Percentiles rank a stretch among this genome's conserved stretches.
phyloP scores from a whole-genome alignment of 30 jellyfish, hydroid and myxozoan genomes.

The Aurelia aurita complex sp. Pacific region DNA sequence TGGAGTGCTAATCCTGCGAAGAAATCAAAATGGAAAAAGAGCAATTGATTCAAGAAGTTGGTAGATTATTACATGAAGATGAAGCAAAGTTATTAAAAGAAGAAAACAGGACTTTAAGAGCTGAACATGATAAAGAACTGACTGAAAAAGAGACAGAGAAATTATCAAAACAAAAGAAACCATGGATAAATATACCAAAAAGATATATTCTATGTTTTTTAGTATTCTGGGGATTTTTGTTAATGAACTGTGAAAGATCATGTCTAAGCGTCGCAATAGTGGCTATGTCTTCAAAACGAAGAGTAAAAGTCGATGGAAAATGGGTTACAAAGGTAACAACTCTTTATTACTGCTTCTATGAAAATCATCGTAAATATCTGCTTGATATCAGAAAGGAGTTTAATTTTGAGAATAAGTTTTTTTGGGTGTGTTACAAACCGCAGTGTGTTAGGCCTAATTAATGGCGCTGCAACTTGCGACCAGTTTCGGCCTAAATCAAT shows the following conservation, averaged over 20 bases:
- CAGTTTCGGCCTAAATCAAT: no score
- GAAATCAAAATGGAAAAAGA: slow-evolving; percentile 41
- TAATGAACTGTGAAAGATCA: slow-evolving; percentile 98
- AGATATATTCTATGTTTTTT: slow-evolving; percentile 82
- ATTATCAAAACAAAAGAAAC: neutral
- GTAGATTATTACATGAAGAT: slow-evolving; percentile 30
- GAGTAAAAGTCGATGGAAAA: slow-evolving; percentile 74
- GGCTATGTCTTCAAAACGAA: slow-evolving; percentile 90
- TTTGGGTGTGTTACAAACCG: no score
- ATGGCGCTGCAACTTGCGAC: no score
- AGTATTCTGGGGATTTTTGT: slow-evolving; percentile 78
- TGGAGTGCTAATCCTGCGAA: no score
- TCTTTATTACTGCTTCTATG: no score
- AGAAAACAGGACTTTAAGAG: neutral
- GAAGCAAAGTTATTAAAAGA: neutral
- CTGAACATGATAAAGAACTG: neutral
- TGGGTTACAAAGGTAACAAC: slow-evolving; percentile 83
- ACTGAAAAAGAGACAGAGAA: neutral
- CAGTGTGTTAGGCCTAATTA: no score
- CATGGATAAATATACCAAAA: slow-evolving; percentile 64
- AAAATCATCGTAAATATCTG: no score
- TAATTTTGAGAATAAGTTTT: no score
- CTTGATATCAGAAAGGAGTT: no score
- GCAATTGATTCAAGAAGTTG: slow-evolving; percentile 9
- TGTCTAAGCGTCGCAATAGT: slow-evolving; percentile 98